phyloP scores from a whole-genome alignment of 2,888 invertebrate genomes.

The Platycheirus albimanus region DNA sequence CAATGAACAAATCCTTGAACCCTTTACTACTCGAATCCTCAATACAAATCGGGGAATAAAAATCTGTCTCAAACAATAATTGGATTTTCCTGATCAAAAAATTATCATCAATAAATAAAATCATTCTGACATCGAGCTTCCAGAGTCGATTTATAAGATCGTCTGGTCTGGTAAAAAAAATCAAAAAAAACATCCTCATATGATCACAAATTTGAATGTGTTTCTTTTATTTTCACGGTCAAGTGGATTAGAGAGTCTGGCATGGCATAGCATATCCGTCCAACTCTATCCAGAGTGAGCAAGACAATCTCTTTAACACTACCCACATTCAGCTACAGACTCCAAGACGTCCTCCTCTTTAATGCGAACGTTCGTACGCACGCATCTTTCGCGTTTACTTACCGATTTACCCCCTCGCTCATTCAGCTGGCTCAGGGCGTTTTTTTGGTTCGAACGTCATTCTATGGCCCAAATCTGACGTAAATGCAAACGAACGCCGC shows the following conservation, averaged over 20 bases:
- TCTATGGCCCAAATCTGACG: constrained; percentile 74
- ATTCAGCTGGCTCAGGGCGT: too few relatives aligned
- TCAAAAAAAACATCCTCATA: constrained; percentile 2
- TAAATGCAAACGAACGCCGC: constrained; percentile 60
- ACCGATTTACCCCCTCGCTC: constrained; percentile 32
- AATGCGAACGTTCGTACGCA: constrained; percentile 23
- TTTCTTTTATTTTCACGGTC: constrained; percentile 50
- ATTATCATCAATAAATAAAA: constrained; percentile 64
- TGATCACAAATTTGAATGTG: constrained; percentile 29
- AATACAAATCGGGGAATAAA: too few relatives aligned
- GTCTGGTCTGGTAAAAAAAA: neutral
- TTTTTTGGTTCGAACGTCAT: constrained; percentile 18
- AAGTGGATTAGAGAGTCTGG: constrained; percentile 68
- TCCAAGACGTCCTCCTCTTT: constrained; percentile 23
- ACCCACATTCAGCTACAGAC: constrained; percentile 39
- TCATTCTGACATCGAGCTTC: constrained; percentile 35
- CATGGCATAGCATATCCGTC: constrained; percentile 2
- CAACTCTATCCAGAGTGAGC: constrained; percentile 24
- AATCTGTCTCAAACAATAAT: constrained; percentile 65
- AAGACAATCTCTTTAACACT: constrained; percentile 60
- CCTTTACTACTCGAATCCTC: too few relatives aligned
- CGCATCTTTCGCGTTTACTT: constrained; percentile 40
- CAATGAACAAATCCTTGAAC: too few relatives aligned
- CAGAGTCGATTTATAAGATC: constrained; percentile 29
- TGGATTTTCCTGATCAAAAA: constrained; percentile 53